Percentiles rank a stretch among this genome's conserved stretches.
Conservation (phyloP, 1,140 invertebrate species). For the Wiebesia pumilae region DNA sequence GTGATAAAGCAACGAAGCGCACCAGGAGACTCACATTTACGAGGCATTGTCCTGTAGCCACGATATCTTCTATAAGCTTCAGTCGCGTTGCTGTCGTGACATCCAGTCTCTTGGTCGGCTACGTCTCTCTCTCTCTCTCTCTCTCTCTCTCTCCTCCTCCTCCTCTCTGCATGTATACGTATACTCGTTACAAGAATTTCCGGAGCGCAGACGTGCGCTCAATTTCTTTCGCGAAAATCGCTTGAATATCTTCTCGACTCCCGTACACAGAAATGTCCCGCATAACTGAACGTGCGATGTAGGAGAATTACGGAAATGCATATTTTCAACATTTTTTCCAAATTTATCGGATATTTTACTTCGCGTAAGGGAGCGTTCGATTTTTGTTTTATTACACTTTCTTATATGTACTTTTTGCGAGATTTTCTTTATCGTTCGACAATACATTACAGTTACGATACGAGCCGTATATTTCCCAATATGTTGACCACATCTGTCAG, state of each 20-base stretch:
- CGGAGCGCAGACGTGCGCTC: background rate
- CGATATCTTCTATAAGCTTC: background rate
- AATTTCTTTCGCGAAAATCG: conserved; percentile 2
- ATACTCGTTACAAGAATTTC: conserved; percentile 20
- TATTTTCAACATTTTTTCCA: too few relatives aligned
- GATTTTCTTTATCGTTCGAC: too few relatives aligned
- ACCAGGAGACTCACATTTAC: conserved; percentile 26
- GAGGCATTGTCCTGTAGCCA: conserved; percentile 25
- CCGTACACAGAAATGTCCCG: background rate
- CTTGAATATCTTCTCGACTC: background rate
- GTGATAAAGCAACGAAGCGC: background rate
- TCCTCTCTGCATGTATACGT: background rate
- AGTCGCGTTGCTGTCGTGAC: conserved; percentile 1
- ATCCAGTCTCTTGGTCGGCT: background rate
- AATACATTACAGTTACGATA: too few relatives aligned
- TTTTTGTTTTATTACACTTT: too few relatives aligned
- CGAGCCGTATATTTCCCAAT: too few relatives aligned
- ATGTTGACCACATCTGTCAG: too few relatives aligned
- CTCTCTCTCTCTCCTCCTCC: background rate
- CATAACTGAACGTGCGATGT: background rate
- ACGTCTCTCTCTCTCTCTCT: too few relatives aligned
- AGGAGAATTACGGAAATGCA: too few relatives aligned
- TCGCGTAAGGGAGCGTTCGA: too few relatives aligned
- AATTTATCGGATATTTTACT: too few relatives aligned
- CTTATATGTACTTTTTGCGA: too few relatives aligned